Evolutionary conservation across 2,113 vertebrate genomes (phyloP), one percentile per base, ranked within the genome.

Genomic region (Petaurus breviceps): DNA sequence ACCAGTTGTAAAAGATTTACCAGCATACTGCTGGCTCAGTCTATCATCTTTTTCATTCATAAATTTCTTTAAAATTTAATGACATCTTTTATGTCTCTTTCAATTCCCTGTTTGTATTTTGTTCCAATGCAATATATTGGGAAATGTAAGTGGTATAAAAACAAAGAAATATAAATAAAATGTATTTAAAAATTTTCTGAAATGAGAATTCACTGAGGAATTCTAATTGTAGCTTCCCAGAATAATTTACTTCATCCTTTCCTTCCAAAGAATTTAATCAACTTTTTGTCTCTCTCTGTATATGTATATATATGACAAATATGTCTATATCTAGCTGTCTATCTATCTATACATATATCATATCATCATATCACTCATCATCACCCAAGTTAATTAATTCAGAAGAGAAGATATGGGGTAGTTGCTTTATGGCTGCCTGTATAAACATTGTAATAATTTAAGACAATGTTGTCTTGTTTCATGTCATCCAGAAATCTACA

Each of bases 211-310:
- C 31, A 92, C 61, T 68, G 68, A 24, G n/a, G 52, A 95, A 51
- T 96, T 96, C 77, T 95, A 97, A 94, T 68, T 91, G 43, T 31
- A 93, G 93, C 55, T 43, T 43, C 37, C 8, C 57, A 55, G 90
- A 97, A 57, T 94, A 92, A 92, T 54, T 95, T 6, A 3, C 91
- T 25, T 92, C 68, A 14, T 24, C 8, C 91, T 92, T 97, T 97
- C 95, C 51, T 92, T 91, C 49, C 61, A 90, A 93, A 96, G 94
- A 96, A 91, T 92, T 61, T 97, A 95, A 92, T 96, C 94, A 96
- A 97, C 94, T 93, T 95, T 97, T 91, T 97, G 96, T 95, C 94
- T 95, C 84, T 54, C 26, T 92, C 93, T 96, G 61, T 96, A 77
- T 19, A n/a, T 77, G 7, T 77, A 19, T 19, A 77, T 77, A n/a